Percentiles rank a stretch among this genome's conserved stretches.
These are phyloP conservation scores for Daktulosphaira vitifoliae DNA, from an alignment of 1,140 invertebrate genomes.

Conservation along the genomic window DNA sequence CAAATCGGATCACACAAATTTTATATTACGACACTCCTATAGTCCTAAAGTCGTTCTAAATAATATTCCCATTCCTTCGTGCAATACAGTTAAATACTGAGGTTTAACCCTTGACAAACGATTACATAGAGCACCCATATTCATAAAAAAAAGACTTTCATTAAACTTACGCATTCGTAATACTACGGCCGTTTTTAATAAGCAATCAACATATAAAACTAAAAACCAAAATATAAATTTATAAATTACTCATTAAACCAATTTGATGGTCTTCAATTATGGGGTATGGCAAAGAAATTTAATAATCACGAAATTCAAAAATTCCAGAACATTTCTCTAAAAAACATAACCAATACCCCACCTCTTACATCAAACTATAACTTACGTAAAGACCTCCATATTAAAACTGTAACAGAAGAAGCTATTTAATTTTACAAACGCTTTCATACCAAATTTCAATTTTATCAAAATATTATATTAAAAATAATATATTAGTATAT, in stretches of 20 bases:
- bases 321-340: background rate
- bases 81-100: background rate
- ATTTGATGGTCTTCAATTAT: too few species aligned
- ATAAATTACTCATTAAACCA: background rate
- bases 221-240: conserved; percentile 3
- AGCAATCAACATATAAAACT: background rate
- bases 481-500: background rate
- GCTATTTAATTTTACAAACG: background rate
- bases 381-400: background rate
- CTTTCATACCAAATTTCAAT: background rate
- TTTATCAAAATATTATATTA: background rate
- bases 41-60: background rate
- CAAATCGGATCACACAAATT: conserved; percentile 9
- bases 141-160: background rate
- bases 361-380: background rate
- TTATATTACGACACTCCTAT: background rate
- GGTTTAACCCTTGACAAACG: too few species aligned
- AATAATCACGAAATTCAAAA: too few species aligned
- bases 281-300: too few species aligned
- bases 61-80: background rate
- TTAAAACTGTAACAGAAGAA: background rate
- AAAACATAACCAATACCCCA: background rate
- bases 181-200: background rate
- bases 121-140: too few species aligned
- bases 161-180: background rate